A percentile compares a stretch with the other conserved stretches of the same genome.
Conservation (phyloP, 2,888 invertebrate genomes). For the Eucera pruinosa region DNA sequence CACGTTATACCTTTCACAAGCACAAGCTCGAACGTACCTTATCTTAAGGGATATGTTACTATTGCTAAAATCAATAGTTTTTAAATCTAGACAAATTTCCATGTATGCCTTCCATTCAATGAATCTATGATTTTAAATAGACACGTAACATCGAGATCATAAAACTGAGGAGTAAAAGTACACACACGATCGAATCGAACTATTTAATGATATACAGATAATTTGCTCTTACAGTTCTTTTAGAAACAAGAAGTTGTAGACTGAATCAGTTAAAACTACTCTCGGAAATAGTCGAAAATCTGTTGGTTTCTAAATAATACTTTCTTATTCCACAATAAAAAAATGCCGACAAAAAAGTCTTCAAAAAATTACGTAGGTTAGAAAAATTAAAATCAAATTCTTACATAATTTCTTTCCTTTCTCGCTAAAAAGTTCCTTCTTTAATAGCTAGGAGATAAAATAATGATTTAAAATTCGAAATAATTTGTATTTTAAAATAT, state of each 20-base stretch:
- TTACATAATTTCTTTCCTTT: neutral
- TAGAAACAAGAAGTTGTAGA: constrained; percentile 31
- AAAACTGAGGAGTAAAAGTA: constrained; percentile 47
- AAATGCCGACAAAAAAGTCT: neutral
- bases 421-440: neutral
- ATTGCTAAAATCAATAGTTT: constrained; percentile 49
- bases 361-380: neutral
- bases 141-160: constrained; percentile 50
- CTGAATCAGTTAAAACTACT: constrained; percentile 40
- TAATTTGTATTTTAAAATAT: neutral
- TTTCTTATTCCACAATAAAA: neutral
- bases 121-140: constrained; percentile 45
- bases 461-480: neutral
- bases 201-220: constrained; percentile 36
- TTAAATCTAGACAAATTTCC: constrained; percentile 48
- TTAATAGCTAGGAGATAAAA: neutral
- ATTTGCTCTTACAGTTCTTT: constrained; percentile 23
- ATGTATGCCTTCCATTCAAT: constrained; percentile 27
- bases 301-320: neutral
- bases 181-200: constrained; percentile 37
- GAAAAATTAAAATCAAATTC: too few relatives aligned
- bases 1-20: constrained; percentile 64
- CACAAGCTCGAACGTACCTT: constrained; percentile 67
- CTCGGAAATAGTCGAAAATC: neutral
- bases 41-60: constrained; percentile 59